Percentiles rank a stretch among this genome's conserved stretches.
Conservation (phyloP, 2,113 vertebrate species). For the Notiomystis cincta region DNA sequence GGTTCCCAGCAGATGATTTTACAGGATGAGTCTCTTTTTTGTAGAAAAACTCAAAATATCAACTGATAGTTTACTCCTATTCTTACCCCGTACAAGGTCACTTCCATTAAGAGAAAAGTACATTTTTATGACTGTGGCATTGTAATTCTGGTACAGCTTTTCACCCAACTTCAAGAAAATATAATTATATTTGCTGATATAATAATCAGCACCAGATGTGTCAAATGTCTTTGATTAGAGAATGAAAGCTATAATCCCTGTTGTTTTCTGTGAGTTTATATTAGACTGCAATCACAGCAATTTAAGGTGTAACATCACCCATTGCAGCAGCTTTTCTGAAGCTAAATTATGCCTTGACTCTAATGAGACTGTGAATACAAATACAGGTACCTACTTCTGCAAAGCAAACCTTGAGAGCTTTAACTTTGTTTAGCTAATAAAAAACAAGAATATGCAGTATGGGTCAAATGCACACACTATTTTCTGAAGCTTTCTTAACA, state of each 20-base stretch:
- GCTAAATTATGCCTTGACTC: background rate
- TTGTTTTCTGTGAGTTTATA: slow-evolving; percentile 19
- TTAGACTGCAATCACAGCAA: slow-evolving; percentile 2
- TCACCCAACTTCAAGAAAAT: slow-evolving; percentile 37
- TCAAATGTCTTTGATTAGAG: slow-evolving; percentile 30
- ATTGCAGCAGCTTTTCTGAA: background rate
- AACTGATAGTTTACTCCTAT: background rate
- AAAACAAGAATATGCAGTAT: background rate
- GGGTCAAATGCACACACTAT: background rate
- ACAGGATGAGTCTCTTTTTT: background rate
- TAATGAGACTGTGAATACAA: background rate
- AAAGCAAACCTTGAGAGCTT: background rate
- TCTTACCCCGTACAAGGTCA: background rate
- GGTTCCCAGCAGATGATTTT: background rate
- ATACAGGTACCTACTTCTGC: background rate
- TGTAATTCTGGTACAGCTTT: slow-evolving; percentile 5
- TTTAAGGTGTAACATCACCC: background rate
- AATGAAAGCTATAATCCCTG: slow-evolving; percentile 12
- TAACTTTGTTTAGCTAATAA: background rate
- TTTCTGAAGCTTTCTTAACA: background rate
- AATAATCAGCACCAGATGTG: slow-evolving; percentile 35
- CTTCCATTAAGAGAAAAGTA: slow-evolving; percentile 12
- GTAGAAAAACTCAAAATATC: background rate
- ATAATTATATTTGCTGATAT: slow-evolving; percentile 24
- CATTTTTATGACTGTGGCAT: background rate